phyloP scores from a whole-genome alignment of 2,113 vertebrate genomes.

The Brienomyrus longianalis region DNA sequence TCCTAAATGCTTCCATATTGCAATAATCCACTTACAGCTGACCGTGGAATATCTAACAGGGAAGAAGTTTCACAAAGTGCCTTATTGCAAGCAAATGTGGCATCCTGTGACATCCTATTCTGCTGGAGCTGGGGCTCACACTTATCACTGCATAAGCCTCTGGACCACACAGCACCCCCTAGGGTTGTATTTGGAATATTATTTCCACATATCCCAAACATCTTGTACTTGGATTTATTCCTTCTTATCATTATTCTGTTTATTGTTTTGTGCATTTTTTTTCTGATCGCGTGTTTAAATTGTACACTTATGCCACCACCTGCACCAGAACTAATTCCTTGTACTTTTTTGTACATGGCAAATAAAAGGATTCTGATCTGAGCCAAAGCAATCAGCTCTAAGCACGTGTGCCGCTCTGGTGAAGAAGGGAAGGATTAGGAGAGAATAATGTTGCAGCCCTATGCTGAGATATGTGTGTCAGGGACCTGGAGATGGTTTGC shows the following conservation, averaged over 20 bases:
- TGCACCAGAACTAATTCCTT: not conserved
- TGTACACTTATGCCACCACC: not conserved
- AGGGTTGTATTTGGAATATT: not conserved
- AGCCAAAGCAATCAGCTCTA: not conserved
- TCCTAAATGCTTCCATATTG: not conserved
- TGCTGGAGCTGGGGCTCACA: not conserved
- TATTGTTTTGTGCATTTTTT: not conserved
- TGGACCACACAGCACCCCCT: too few relatives aligned
- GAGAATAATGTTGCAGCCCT: not conserved
- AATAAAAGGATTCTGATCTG: not conserved
- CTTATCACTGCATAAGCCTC: not conserved
- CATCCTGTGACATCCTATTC: not conserved
- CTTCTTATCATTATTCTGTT: not conserved
- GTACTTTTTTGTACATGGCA: not conserved
- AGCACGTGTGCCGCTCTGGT: not conserved
- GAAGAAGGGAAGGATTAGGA: not conserved
- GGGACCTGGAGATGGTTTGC: not conserved
- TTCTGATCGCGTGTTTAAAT: not conserved
- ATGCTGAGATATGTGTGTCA: not conserved
- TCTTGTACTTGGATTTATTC: not conserved
- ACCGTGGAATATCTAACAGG: not conserved
- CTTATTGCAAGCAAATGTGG: not conserved
- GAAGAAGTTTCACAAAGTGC: not conserved
- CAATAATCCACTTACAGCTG: not conserved
- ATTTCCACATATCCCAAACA: not conserved